Evolutionary conservation across 2,113 vertebrate species (phyloP), one percentile per base, ranked within the genome.

Genomic region (Cephalopterus ornatus): DNA sequence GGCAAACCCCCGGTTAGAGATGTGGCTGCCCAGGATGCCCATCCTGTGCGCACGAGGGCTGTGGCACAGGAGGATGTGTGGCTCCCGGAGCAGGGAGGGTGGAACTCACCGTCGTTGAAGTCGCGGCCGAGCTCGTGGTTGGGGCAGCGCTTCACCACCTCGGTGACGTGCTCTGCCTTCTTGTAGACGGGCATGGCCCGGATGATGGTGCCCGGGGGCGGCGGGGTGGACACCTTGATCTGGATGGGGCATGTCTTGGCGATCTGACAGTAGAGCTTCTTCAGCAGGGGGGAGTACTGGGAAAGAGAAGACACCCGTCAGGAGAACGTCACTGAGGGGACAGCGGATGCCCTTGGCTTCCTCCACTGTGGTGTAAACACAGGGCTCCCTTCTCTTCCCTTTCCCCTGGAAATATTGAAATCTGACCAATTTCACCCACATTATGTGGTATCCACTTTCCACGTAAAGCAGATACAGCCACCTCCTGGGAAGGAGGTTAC

Each of bases 231-330:
- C 83, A 99, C 98, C 95, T 99, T 99, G 98, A 99, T 98, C 98
- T 99, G 99, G 98, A 99, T 99, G 53, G 99, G 99, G 16, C 99
- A 99, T 3, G 99, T 99, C 96, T 99, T 99, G 68, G 99, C 99
- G 2, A 99, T 99, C 95, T 99, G 99, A 96, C 99, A 99, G 98
- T 99, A 99, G 62, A 99, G 98, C 78, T 99, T 99, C 98, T 99
- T 99, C 97, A 99, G 97, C 96, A 99, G 95, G 0, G 99, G 99
- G 11, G 99, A 99, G 97, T 99, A 99, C 99, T 99, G 96, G 35
- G 77, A 85, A 52, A 84, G 70, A 82, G 82, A 78, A n/a, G 92
- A 58, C 2, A 2, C 14, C 65, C 33, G 1, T 5, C 0, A 8
- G 53, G 68, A 28, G 44, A 70, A 7, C 0, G 3, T 20, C 23